Percentiles rank a stretch among this genome's conserved stretches.
Evolutionary conservation across 2,888 invertebrate genomes (phyloP).

Genomic region (Catocala nupta): DNA sequence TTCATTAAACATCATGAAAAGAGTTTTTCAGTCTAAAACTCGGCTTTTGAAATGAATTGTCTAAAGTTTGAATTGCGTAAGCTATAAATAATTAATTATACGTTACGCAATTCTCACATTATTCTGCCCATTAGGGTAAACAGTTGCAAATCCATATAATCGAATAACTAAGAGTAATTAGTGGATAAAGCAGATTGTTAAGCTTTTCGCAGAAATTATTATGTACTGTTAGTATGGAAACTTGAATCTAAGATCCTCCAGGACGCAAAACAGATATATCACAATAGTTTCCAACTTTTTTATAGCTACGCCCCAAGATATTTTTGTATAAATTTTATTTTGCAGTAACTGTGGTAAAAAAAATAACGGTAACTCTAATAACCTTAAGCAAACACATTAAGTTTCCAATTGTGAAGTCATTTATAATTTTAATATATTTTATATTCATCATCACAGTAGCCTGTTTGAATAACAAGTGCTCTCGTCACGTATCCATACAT

Average conservation of each 20-base stretch:
- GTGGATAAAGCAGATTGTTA: constrained; percentile 41
- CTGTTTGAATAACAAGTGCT: constrained; percentile 42
- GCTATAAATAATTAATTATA: constrained; percentile 6
- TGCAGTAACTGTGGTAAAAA: too few relatives aligned
- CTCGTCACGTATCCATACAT: constrained; percentile 31
- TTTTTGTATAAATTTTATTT: too few relatives aligned
- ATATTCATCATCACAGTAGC: constrained; percentile 3
- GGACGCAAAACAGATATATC: too few relatives aligned
- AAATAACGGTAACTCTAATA: constrained; percentile 1
- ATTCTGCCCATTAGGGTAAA: neutral
- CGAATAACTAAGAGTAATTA: constrained; percentile 33
- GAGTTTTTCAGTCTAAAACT: constrained; percentile 24
- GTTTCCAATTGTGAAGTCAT: neutral
- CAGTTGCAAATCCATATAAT: constrained; percentile 20
- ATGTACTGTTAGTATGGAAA: constrained; percentile 41
- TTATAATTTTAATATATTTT: constrained; percentile 14
- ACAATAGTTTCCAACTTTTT: too few relatives aligned
- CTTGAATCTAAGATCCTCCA: constrained; percentile 25
- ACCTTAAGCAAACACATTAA: constrained; percentile 1
- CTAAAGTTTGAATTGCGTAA: constrained; percentile 22
- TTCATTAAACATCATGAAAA: constrained; percentile 30
- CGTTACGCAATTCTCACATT: too few relatives aligned
- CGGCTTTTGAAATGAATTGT: constrained; percentile 27
- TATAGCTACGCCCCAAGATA: too few relatives aligned
- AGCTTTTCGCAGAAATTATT: neutral